Conservation (phyloP, 2,888 invertebrate genomes). For the Acleris literana region DNA sequence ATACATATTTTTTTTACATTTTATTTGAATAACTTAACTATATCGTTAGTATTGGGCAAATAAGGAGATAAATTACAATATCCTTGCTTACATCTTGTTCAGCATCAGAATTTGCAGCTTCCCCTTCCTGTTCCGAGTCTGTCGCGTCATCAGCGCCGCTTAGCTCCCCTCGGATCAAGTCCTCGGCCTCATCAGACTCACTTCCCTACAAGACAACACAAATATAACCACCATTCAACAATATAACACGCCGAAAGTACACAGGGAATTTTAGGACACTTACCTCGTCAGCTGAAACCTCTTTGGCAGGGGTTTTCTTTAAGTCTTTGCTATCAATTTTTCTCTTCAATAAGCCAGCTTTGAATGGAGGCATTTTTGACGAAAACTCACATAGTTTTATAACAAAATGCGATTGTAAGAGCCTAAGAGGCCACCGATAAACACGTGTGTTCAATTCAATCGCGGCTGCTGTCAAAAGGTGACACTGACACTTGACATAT, state of each 20-base stretch:
- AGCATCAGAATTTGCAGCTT: slow-evolving; percentile 66
- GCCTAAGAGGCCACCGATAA: not conserved
- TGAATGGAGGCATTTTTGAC: slow-evolving; percentile 72
- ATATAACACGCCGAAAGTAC: slow-evolving; percentile 21
- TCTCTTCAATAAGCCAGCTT: slow-evolving; percentile 67
- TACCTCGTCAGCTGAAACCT: slow-evolving; percentile 50
- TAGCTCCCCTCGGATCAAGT: slow-evolving; percentile 58
- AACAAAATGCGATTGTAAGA: not conserved
- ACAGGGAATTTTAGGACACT: slow-evolving; percentile 2
- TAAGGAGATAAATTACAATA: too few species aligned
- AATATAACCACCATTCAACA: slow-evolving; percentile 31
- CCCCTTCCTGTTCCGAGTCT: slow-evolving; percentile 74
- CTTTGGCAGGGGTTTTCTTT: slow-evolving; percentile 40
- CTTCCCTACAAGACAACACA: slow-evolving; percentile 42
- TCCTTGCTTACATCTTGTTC: slow-evolving; percentile 69
- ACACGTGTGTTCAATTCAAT: slow-evolving; percentile 31
- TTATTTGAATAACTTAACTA: not conserved
- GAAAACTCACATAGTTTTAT: slow-evolving; percentile 25
- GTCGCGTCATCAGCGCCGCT: slow-evolving; percentile 60
- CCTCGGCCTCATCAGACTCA: slow-evolving; percentile 48
- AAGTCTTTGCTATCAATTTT: slow-evolving; percentile 52
- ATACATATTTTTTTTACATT: too few species aligned
- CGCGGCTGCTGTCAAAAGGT: slow-evolving; percentile 13
- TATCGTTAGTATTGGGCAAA: not conserved
- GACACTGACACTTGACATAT: slow-evolving; percentile 13